Conservation (phyloP, 2,797 vertebrate genomes). For the Remorina albescens region DNA sequence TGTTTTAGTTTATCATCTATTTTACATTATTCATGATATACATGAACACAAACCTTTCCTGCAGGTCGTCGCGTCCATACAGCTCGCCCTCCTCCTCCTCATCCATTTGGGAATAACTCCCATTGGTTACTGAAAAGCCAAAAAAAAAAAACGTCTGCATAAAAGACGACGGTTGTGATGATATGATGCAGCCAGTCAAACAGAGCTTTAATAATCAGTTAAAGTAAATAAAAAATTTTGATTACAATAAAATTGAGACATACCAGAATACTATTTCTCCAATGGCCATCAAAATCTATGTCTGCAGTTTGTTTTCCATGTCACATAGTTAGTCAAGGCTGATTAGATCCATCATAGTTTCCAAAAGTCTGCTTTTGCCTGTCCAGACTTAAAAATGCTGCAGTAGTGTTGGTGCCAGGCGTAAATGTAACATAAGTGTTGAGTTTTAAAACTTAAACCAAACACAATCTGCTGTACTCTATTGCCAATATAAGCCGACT, state of each 20-base stretch:
- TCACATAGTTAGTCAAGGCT: too few relatives aligned
- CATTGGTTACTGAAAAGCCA: constrained; percentile 78
- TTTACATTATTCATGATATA: too few relatives aligned
- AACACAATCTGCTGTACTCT: constrained; percentile 1
- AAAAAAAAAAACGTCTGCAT: constrained; percentile 12
- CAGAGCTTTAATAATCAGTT: not conserved
- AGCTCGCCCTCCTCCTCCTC: constrained; percentile 84
- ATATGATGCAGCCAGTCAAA: not conserved
- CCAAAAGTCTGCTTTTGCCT: too few relatives aligned
- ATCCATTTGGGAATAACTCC: constrained; percentile 74
- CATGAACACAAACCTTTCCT: constrained; percentile 66
- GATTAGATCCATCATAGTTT: not conserved
- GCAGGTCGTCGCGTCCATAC: constrained; percentile 78
- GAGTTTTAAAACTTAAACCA: not conserved
- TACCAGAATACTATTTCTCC: not conserved
- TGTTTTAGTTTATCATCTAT: not conserved
- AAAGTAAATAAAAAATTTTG: not conserved
- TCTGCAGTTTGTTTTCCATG: too few relatives aligned
- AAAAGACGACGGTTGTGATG: not conserved
- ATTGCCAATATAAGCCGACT: not conserved
- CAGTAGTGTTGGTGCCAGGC: too few relatives aligned
- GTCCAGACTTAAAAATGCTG: too few relatives aligned
- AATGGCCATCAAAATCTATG: not conserved
- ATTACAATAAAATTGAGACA: not conserved
- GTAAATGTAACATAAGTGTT: too few relatives aligned